These are phyloP conservation scores for Drosophila trapezifrons DNA, from an alignment of 1,140 invertebrate genomes.

Conservation along the genomic window DNA sequence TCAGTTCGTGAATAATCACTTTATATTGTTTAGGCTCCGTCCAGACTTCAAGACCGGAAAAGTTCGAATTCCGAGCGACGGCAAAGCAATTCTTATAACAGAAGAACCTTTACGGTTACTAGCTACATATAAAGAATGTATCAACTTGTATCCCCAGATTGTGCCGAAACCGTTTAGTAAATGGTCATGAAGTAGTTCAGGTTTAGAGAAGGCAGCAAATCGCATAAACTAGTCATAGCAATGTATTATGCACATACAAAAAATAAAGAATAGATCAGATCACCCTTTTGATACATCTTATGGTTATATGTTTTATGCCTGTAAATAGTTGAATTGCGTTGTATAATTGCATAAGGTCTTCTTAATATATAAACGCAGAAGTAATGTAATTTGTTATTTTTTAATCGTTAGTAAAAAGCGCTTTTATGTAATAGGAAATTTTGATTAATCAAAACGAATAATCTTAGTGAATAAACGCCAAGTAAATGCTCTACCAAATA, in stretches of 20 bases:
- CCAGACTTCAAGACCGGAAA: constrained; percentile 47
- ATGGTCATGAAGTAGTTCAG: constrained; percentile 20
- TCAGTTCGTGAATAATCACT: constrained; percentile 30
- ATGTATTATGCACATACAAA: constrained; percentile 38
- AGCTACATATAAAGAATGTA: constrained; percentile 12
- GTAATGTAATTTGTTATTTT: constrained; percentile 74
- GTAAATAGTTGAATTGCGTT: constrained; percentile 71
- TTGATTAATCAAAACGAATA: constrained; percentile 60
- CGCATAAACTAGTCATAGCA: constrained; percentile 75
- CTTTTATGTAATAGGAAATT: constrained; percentile 70
- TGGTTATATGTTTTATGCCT: constrained; percentile 49
- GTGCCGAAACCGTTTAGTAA: constrained; percentile 66
- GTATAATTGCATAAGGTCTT: constrained; percentile 65
- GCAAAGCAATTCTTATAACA: constrained; percentile 30
- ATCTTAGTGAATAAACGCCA: constrained; percentile 59
- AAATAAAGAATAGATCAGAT: constrained; percentile 39
- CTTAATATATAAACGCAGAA: constrained; percentile 42
- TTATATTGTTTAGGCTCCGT: constrained; percentile 68
- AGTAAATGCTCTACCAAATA: constrained; percentile 34
- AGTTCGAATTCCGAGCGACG: constrained; percentile 18
- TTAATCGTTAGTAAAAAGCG: constrained; percentile 68
- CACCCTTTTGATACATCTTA: constrained; percentile 45
- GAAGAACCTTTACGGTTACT: constrained; percentile 27
- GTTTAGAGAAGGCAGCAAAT: constrained; percentile 31
- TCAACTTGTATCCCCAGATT: constrained; percentile 60